Evolutionary conservation across 2,113 vertebrate species (phyloP).

Genomic region (Xiphophorus hellerii): DNA sequence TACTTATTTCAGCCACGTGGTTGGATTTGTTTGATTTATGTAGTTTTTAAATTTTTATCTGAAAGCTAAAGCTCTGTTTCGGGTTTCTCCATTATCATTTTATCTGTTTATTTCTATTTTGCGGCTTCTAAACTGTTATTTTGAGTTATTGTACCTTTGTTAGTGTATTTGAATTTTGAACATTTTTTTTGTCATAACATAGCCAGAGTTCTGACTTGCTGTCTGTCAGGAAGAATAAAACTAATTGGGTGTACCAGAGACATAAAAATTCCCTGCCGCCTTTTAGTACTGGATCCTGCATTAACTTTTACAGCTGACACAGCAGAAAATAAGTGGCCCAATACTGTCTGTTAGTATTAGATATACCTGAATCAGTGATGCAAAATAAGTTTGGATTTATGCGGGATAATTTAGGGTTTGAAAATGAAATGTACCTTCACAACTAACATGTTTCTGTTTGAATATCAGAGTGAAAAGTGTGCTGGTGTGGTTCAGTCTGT

Average conservation of each 20-base stretch:
- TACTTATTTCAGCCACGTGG: slow-evolving; percentile 36
- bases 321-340: slow-evolving; percentile 1
- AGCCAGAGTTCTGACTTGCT: slow-evolving; percentile 4
- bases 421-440: neutral
- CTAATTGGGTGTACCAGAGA: neutral
- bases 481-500: slow-evolving; percentile 17
- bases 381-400: neutral
- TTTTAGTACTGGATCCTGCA: slow-evolving; percentile 5
- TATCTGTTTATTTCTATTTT: neutral
- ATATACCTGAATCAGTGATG: neutral
- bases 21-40: slow-evolving; percentile 30
- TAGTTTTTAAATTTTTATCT: slow-evolving; percentile 19
- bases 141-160: neutral
- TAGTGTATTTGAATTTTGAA: neutral
- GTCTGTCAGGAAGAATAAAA: slow-evolving; percentile 4
- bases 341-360: slow-evolving; percentile 2
- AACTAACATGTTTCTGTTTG: slow-evolving; percentile 16
- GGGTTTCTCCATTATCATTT: neutral
- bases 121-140: neutral
- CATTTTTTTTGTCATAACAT: neutral
- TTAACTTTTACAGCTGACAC: slow-evolving; percentile 12
- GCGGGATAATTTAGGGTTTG: neutral
- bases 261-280: neutral
- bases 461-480: slow-evolving; percentile 14
- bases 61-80: slow-evolving; percentile 26